Base-by-base conservation (phyloP, 2,888 invertebrate species). In the Drosophila dives region DNA sequence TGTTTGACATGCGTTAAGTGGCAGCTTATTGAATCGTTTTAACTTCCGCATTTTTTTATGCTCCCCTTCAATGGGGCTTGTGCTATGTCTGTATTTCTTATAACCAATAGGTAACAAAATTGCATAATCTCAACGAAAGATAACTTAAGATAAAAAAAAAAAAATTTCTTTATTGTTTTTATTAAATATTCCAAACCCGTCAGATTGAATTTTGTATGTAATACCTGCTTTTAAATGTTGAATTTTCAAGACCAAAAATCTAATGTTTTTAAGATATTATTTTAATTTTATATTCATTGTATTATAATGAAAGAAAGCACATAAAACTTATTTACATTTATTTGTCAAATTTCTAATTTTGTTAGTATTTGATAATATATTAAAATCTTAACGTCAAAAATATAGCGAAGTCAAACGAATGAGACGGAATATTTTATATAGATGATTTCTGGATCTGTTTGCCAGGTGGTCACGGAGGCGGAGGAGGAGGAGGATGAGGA, bases 381-480 rank as follows among this genome's bases (percentile, higher is more conserved):
- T 17, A 17, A 15, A 67, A 48, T 32, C 34, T 11, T 20, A 38
- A 42, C 34, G 20, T 34, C 12, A 12, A n/a, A 23, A 11, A 60
- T 32, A 56, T 26, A 63, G 40, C 11, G 2, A 12, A 38, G n/a
- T 15, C 20, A n/a, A 26, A 10, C 10, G 34, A 8, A 32, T 33
- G 15, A 38, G 26, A 36, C 26, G 54, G 23, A 58, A 29, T 17
- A 32, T 49, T 23, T 40, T 15, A 11, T 33, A 7, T 38, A 38
- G 10, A 80, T 80, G 80, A 70, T 80, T 38, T 79, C 72, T 10
- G 67, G 69, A 5, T 68, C 64, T 12, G n/a, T 60, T n/a, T 51
- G 56, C 3, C 36, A 29, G 12, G 36, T 55, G n/a, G 7, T 36
- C 48, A 40, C 20, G 12, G 60, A 64, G 3, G 29, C 11, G 4